These are phyloP conservation scores for Saguinus midas DNA, from an alignment of 2,113 vertebrate genomes.

Conservation along the genomic window DNA sequence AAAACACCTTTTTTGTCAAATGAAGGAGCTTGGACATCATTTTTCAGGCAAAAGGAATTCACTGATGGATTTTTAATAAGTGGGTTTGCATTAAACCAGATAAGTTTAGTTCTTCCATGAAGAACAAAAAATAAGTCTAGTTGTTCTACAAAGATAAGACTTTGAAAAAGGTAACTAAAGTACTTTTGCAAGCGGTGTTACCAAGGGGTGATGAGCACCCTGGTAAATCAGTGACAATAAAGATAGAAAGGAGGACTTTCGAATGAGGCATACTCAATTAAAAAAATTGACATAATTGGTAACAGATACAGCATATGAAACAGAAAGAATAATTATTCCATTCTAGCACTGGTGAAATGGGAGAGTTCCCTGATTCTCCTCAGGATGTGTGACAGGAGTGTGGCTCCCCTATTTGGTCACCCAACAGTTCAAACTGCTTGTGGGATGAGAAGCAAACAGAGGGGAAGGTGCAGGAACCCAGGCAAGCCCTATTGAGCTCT, in stretches of 20 bases:
- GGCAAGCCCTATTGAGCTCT: too few species aligned
- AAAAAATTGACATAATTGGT: background rate
- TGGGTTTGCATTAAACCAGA: background rate
- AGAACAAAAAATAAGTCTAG: background rate
- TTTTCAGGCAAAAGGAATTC: background rate
- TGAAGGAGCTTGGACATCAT: background rate
- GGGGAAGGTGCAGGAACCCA: too few species aligned
- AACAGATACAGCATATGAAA: background rate
- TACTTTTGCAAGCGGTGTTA: background rate
- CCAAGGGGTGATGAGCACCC: too few species aligned
- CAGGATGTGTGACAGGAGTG: too few species aligned
- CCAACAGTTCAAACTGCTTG: too few species aligned
- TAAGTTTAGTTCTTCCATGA: background rate
- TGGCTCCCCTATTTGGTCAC: too few species aligned
- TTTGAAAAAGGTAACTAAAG: background rate
- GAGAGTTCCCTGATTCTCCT: too few species aligned
- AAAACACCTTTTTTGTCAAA: background rate
- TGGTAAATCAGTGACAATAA: background rate
- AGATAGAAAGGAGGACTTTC: background rate
- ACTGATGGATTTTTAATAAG: background rate
- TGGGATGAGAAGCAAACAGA: too few species aligned
- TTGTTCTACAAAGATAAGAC: too few species aligned
- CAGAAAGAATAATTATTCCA: background rate
- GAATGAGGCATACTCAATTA: background rate
- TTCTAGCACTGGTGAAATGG: background rate